These are phyloP conservation scores for Mimumesa dahlbomi DNA, from an alignment of 2,888 invertebrate species.

Conservation along the genomic window DNA sequence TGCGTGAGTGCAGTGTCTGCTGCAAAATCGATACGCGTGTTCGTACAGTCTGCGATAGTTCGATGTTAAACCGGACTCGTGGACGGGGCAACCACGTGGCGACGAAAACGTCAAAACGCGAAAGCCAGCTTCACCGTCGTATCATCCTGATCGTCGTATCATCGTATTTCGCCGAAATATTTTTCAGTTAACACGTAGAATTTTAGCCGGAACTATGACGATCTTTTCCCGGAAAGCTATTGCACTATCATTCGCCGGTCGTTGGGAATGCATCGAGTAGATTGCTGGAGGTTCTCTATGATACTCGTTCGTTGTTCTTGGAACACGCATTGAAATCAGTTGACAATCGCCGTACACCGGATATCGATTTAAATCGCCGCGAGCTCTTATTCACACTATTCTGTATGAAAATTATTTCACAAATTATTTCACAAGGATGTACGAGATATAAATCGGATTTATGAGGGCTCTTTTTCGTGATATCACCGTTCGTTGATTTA, in stretches of 20 bases:
- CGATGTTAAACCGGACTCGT: conserved; percentile 40
- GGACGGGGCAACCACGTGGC: conserved; percentile 63
- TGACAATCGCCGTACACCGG: background rate
- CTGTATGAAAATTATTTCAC: no score
- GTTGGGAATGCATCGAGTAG: no score
- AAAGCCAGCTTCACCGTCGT: background rate
- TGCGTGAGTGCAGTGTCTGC: conserved; percentile 65
- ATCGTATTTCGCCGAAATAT: no score
- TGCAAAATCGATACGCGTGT: conserved; percentile 66
- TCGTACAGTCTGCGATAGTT: conserved; percentile 53
- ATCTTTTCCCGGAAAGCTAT: no score
- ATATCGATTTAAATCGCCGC: conserved; percentile 2
- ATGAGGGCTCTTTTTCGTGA: no score
- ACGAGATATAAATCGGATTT: no score
- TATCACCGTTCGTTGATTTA: background rate
- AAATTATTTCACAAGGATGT: no score
- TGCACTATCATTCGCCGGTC: no score
- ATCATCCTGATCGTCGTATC: no score
- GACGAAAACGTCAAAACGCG: conserved; percentile 54
- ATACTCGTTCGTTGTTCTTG: background rate
- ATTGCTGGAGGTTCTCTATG: background rate
- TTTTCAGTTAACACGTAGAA: background rate
- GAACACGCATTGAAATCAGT: background rate
- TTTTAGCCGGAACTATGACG: no score
- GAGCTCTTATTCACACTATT: background rate